These are phyloP conservation scores for Branchipolynoe longqiensis DNA, from an alignment of 2,888 invertebrate genomes.

Conservation along the genomic window DNA sequence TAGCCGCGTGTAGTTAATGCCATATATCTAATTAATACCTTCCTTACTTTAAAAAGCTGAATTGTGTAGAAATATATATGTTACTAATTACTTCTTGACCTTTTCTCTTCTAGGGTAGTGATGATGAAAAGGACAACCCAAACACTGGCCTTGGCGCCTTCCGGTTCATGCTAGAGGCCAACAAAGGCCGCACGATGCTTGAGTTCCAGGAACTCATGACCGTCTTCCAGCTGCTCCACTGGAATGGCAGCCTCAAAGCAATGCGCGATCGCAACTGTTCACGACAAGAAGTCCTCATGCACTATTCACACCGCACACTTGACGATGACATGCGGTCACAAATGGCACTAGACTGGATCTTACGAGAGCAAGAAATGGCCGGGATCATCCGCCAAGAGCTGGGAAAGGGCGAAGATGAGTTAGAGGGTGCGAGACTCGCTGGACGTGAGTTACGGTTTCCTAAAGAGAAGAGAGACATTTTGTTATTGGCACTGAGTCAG, in stretches of 20 bases:
- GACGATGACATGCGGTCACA: slow-evolving; percentile 96
- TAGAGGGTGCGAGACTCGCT: slow-evolving; percentile 91
- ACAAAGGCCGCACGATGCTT: slow-evolving; percentile 91
- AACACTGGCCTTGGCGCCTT: slow-evolving; percentile 91
- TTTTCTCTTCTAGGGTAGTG: slow-evolving; percentile 44
- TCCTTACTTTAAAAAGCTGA: too few relatives aligned
- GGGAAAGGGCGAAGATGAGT: slow-evolving; percentile 91
- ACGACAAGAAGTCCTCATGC: slow-evolving; percentile 92
- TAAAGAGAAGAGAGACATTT: slow-evolving; percentile 96
- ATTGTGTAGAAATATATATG: too few relatives aligned
- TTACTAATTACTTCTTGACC: not conserved
- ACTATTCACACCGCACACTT: slow-evolving; percentile 94
- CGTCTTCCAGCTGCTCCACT: slow-evolving; percentile 96
- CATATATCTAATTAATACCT: too few relatives aligned
- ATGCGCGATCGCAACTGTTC: slow-evolving; percentile 97
- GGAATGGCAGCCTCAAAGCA: slow-evolving; percentile 97
- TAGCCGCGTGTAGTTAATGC: too few relatives aligned
- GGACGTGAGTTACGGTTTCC: slow-evolving; percentile 95
- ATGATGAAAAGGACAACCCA: slow-evolving; percentile 83
- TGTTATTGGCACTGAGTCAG: slow-evolving; percentile 93
- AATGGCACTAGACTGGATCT: slow-evolving; percentile 98
- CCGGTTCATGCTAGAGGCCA: slow-evolving; percentile 86
- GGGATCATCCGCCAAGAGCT: slow-evolving; percentile 91
- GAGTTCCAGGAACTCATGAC: slow-evolving; percentile 98
- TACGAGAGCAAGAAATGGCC: slow-evolving; percentile 86